Base-by-base conservation (phyloP, 2,888 invertebrate genomes). In the Hesperia comma region DNA sequence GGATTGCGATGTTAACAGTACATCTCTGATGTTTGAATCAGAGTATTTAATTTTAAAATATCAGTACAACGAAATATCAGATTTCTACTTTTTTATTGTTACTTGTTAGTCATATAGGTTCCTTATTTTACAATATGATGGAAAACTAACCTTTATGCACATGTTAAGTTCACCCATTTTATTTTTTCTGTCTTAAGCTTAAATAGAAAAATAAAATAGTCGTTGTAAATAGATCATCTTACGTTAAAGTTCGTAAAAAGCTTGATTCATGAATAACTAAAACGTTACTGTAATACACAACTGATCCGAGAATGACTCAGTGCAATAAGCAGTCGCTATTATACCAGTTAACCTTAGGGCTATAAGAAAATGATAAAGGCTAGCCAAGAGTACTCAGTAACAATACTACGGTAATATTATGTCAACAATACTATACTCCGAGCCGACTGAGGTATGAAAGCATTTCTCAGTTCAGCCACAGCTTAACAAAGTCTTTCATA, bases 1-100 rank as follows among this genome's bases (percentile, higher is more conserved):
- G 55, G 61, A 54, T 60, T 64, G 61, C 46, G 10, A 55, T 49
- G 55, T 54, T 66, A 66, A 41, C 51, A 41, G 14, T 49, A 58
- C 40, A 51, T 64, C 58, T 54, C 41, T 33, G 54, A 7, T 21
- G 15, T 60, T 12, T 26, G 19, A 21, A 43, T 55, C n/a, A 33
- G 17, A 46, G 43, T 6, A 60, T 53, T 49, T 46, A 43, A 58
- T 33, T 57, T 57, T 41, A 8, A 17, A 57, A 21, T 19, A 57
- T 19, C 19, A 19, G 12, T 19, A 49, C 6, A 7, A 8, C 14
- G 5, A 26, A 26, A 26, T 26, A 26, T 5, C 26, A 4, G 26
- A 4, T 26, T 26, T 26, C 5, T n/a, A n/a, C n/a, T n/a, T n/a
- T n/a, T n/a, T n/a, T n/a, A n/a, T n/a, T n/a, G n/a, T n/a, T n/a